Evolutionary conservation across 2,113 vertebrate genomes (phyloP), one percentile per base, ranked within the genome.

Genomic region (Neodon shergylaensis): DNA sequence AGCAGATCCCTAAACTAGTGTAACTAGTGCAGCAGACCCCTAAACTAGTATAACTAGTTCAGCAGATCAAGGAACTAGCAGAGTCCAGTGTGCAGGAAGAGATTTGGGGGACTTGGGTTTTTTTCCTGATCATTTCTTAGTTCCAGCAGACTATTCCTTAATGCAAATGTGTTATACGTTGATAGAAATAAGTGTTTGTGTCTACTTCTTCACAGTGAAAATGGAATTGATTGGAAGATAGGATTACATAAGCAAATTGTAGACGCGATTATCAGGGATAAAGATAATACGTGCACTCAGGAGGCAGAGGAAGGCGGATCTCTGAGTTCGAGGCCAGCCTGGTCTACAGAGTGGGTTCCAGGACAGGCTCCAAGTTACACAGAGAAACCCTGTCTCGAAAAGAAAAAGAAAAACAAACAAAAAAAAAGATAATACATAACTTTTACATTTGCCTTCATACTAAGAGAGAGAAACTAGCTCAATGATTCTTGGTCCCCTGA

Each of bases 61-160:
- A 58, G 54, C 54, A 95, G 92, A 94, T 94, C 86, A 93, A 90
- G 93, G 94, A 94, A 79, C 88, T 76, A 90, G 79, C 84, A 95
- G 92, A 96, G 88, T 91, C 88, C 58, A 93, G 74, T 90, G 33
- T 88, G 10, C 79, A 54, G 91, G 91, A 90, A 85, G 93, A 95
- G 47, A 86, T 90, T 90, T 66, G 94, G 66, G 66, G 94, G 44
- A 88, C 72, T 88, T 68, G 79, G 61, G 47, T 92, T 97, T 96
- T 95, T 39, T 92, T 90, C 86, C 72, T 92, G 65, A 91, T 96
- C 6, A 0, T 78, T 78, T 95, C 78, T 85, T 96, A 42, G 81
- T 88, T n/a, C 78, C 91, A 88, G 65, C 73, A 81, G n/a, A 92
- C 36, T 54, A 42, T 90, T 88, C 36, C 74, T 70, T 92, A 96